phyloP scores from a whole-genome alignment of 2,888 invertebrate species.

The Laothoe populi region DNA sequence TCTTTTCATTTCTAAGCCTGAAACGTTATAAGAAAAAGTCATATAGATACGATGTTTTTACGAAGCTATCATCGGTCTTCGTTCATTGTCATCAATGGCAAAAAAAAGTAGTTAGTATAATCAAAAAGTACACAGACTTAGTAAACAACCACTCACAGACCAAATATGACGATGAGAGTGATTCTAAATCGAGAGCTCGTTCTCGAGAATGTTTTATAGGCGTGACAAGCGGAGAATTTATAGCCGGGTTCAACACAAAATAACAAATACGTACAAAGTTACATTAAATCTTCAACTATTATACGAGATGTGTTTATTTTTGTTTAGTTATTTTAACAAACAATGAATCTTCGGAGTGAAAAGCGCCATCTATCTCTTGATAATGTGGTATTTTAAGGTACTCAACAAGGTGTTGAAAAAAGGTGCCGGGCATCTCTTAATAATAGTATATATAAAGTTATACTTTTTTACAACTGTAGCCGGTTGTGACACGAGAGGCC shows the following conservation, averaged over 20 bases:
- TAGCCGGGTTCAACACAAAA: conserved; percentile 13
- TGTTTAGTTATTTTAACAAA: conserved; percentile 12
- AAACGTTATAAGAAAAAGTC: too few species aligned
- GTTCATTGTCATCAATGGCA: not conserved
- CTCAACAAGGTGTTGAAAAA: too few species aligned
- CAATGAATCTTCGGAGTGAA: not conserved
- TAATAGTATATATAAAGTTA: too few species aligned
- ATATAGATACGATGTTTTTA: too few species aligned
- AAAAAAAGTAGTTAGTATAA: not conserved
- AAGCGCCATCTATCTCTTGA: not conserved
- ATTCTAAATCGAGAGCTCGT: conserved; percentile 12
- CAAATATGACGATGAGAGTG: conserved; percentile 21
- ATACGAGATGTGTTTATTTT: conserved; percentile 17
- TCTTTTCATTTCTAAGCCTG: too few species aligned
- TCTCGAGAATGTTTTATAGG: conserved; percentile 15
- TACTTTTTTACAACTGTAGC: too few species aligned
- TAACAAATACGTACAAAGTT: conserved; percentile 15
- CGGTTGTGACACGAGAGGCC: too few species aligned
- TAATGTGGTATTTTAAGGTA: too few species aligned
- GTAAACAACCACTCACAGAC: conserved; percentile 27
- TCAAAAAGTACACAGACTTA: not conserved
- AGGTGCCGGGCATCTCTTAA: too few species aligned
- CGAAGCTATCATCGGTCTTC: too few species aligned
- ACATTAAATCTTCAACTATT: conserved; percentile 20
- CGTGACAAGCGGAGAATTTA: conserved; percentile 18